Base-by-base conservation (phyloP, 2,113 vertebrate genomes). In the Pteropus alecto region DNA sequence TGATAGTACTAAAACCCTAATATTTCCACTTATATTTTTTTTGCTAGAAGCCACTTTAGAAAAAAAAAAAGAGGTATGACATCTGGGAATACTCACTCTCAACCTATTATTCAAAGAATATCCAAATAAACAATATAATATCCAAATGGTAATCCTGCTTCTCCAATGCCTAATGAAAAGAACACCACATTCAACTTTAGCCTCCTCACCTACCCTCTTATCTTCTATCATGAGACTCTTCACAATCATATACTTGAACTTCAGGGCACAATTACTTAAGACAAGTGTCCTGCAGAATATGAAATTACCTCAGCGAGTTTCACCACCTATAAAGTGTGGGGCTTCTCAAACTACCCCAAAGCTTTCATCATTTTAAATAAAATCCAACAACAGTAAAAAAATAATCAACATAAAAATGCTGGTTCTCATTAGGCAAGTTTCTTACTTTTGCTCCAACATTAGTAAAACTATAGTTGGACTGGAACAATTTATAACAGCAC, bases 211-310 rank as follows among this genome's bases (percentile, higher is more conserved):
- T 86, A 95, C 73, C 91, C 93, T 97, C 96, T 98, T 91, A 96
- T 96, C 93, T 84, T 85, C 84, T 89, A 88, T 93, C 94, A 87
- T 82, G 51, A 97, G 94, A 93, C 94, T 96, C 96, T 96, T 96
- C 86, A 97, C 94, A 96, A 97, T 91, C 94, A 96, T 68, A 86
- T 46, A 97, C 96, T 97, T 98, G 96, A 98, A 97, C 96, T 97
- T 95, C 93, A 93, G 97, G 95, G 96, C 89, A 94, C 97, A 96
- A 94, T 97, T 97, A 97, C 94, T 95, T 88, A 86, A 96, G 81
- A 95, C 77, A 97, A 97, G 91, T 94, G 92, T 96, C 94, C 82
- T 97, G 89, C 56, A 96, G 96, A 96, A 96, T 92, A 96, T 19
- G 63, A 95, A 97, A 97, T 92, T 65, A 91, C 51, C 82, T 91